These are phyloP conservation scores for Nasalis larvatus DNA, from an alignment of 2,113 vertebrate genomes.

Conservation along the genomic window DNA sequence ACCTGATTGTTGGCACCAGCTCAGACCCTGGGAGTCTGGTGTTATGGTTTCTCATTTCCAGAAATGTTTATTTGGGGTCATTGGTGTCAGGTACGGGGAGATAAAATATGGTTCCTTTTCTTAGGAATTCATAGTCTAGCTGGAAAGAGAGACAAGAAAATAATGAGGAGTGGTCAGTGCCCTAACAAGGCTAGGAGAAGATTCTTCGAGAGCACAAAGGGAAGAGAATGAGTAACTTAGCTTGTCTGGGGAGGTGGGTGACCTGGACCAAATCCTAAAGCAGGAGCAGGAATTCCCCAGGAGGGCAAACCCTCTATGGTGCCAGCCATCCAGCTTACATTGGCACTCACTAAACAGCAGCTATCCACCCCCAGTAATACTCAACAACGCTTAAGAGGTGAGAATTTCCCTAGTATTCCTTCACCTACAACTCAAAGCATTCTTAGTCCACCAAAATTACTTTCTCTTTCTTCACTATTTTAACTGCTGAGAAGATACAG, in stretches of 20 bases:
- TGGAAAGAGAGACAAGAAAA: neutral
- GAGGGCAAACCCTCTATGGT: neutral
- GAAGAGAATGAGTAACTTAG: neutral
- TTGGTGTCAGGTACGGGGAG: neutral
- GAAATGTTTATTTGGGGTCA: neutral
- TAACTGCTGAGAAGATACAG: neutral
- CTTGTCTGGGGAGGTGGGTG: neutral
- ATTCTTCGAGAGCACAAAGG: neutral
- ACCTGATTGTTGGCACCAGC: neutral
- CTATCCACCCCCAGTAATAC: no score
- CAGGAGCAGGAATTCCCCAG: neutral
- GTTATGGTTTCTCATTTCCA: neutral
- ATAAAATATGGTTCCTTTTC: neutral
- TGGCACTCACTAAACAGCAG: neutral
- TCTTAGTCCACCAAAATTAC: neutral
- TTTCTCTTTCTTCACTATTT: neutral
- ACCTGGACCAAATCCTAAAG: neutral
- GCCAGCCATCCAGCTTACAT: neutral
- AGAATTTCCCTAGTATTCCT: neutral
- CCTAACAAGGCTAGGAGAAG: neutral
- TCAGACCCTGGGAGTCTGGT: neutral
- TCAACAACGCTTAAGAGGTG: rapidly evolving
- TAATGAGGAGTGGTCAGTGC: neutral
- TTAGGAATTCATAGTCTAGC: neutral
- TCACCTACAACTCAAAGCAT: neutral